Conservation (phyloP, 1,140 invertebrate genomes). For the Eriosoma lanigerum region DNA sequence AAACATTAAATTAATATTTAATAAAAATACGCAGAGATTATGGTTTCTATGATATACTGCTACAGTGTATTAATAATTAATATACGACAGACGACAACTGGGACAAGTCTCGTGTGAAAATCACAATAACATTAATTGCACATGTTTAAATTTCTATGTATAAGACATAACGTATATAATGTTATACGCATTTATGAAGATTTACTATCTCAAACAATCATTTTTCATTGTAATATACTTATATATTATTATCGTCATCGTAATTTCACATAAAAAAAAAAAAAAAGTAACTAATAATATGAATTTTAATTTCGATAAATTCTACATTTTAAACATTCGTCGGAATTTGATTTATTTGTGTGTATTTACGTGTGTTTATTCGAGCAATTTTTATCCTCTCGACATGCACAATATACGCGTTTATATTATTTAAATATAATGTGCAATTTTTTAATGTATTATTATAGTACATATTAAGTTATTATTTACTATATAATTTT, state of each 20-base stretch:
- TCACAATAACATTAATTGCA: neutral
- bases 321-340: neutral
- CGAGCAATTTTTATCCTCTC: neutral
- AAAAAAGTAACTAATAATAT: neutral
- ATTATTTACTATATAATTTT: neutral
- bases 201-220: neutral
- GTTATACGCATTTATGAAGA: neutral
- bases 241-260: neutral
- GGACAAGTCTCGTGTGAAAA: neutral
- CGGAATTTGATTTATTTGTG: constrained; percentile 2
- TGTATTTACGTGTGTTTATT: too few species aligned
- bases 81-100: neutral
- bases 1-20: too few species aligned
- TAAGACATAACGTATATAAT: neutral
- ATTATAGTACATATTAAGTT: too few species aligned
- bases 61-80: neutral
- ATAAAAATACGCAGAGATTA: too few species aligned
- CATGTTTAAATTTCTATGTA: neutral
- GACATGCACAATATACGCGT: neutral
- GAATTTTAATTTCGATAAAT: neutral
- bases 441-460: too few species aligned
- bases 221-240: too few species aligned
- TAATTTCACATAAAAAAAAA: neutral
- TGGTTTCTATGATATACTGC: too few species aligned
- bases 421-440: too few species aligned